Evolutionary conservation across 2,797 vertebrate genomes (phyloP).

Genomic region (Erethizon dorsatum): DNA sequence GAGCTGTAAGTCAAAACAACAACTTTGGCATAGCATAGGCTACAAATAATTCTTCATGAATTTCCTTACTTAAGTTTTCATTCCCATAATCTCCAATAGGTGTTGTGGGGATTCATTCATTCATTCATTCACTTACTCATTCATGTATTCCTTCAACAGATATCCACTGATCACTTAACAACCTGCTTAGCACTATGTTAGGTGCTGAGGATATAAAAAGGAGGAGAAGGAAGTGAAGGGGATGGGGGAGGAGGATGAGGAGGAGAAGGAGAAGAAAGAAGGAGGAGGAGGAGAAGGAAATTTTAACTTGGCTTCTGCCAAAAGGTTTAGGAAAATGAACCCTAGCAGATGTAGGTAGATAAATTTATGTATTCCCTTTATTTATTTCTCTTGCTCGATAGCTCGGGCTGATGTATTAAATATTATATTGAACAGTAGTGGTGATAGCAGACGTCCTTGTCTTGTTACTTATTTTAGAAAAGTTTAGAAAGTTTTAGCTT

Average conservation of each 20-base stretch:
- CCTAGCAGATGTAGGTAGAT: neutral
- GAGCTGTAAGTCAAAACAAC: conserved; percentile 46
- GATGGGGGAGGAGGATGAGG: neutral
- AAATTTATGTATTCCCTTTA: neutral
- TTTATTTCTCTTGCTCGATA: neutral
- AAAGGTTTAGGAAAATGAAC: neutral
- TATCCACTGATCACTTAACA: neutral
- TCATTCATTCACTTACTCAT: neutral
- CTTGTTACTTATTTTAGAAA: neutral
- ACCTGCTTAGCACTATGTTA: neutral
- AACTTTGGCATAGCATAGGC: neutral
- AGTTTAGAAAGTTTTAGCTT: neutral
- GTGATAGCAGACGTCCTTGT: neutral
- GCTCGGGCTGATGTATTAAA: neutral
- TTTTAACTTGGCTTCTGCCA: neutral
- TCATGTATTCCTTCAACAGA: conserved; percentile 30
- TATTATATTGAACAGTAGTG: neutral
- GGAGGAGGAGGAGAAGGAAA: neutral
- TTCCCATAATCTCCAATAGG: neutral
- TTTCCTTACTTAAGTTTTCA: conserved; percentile 48
- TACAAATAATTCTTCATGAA: conserved; percentile 27
- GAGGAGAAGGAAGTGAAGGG: neutral
- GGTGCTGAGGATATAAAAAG: neutral
- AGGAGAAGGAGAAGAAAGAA: neutral
- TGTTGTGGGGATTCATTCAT: neutral